Percentiles rank a stretch among this genome's conserved stretches.
phyloP scores from a whole-genome alignment of 2,113 vertebrate species.

The Spermophilus dauricus region DNA sequence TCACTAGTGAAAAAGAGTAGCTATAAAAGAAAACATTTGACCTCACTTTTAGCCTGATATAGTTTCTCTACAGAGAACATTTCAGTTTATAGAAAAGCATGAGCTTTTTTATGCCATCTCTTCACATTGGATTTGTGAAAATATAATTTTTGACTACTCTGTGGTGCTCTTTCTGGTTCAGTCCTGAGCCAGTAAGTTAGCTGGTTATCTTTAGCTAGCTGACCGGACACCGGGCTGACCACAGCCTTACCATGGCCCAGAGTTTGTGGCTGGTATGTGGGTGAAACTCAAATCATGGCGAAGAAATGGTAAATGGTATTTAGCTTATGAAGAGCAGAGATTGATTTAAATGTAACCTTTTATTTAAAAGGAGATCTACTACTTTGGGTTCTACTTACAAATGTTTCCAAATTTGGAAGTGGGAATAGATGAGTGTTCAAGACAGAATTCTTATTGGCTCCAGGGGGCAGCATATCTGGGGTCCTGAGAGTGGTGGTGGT shows the following conservation, averaged over 20 bases:
- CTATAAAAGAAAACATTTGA: constrained; percentile 54
- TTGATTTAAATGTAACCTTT: constrained; percentile 67
- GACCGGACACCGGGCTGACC: constrained; percentile 57
- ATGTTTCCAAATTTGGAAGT: constrained; percentile 69
- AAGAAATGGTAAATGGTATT: constrained; percentile 50
- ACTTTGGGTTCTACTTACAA: constrained; percentile 41
- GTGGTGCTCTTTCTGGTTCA: background rate
- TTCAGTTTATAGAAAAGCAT: constrained; percentile 57
- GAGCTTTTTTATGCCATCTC: constrained; percentile 33
- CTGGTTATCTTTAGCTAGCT: constrained; percentile 75
- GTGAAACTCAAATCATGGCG: constrained; percentile 52
- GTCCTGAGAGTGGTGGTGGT: background rate
- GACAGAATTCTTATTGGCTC: background rate
- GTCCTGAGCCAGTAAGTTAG: constrained; percentile 36
- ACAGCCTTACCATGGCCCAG: background rate
- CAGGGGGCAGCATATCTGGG: background rate
- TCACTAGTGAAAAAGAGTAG: constrained; percentile 38
- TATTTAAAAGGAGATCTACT: constrained; percentile 60
- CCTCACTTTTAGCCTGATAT: constrained; percentile 74
- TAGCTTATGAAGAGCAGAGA: constrained; percentile 61
- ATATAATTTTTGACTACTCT: constrained; percentile 51
- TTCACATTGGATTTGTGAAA: constrained; percentile 42
- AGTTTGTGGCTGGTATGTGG: constrained; percentile 58
- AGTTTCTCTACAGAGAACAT: constrained; percentile 45
- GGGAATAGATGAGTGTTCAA: background rate